Percentiles rank a stretch among this genome's conserved stretches.
phyloP scores from a whole-genome alignment of 2,888 invertebrate species.

The Boloria euphrosyne region DNA sequence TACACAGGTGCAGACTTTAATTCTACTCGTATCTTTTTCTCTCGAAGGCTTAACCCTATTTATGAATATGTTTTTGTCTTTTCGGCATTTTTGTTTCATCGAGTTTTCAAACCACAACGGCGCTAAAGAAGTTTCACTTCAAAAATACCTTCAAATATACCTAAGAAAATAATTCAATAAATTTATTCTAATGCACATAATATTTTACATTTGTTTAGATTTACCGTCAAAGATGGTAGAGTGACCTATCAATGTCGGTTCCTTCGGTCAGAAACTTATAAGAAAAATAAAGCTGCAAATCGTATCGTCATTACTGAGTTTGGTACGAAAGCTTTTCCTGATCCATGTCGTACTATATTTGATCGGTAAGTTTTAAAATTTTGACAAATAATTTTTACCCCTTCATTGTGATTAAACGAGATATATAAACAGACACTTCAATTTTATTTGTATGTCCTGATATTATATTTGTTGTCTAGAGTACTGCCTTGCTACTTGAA shows the following conservation, averaged over 20 bases:
- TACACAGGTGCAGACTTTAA: too few species aligned
- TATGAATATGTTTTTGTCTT: too few species aligned
- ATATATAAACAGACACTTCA: too few species aligned
- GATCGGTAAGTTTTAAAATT: slow-evolving; percentile 11
- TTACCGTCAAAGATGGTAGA: slow-evolving; percentile 83
- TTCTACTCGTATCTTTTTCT: too few species aligned
- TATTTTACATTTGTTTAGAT: slow-evolving; percentile 3
- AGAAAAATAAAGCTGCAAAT: slow-evolving; percentile 88
- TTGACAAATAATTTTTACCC: neutral
- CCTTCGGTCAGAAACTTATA: slow-evolving; percentile 86
- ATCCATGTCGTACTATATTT: slow-evolving; percentile 89
- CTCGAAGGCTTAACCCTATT: neutral
- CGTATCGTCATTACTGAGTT: slow-evolving; percentile 93
- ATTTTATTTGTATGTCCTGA: too few species aligned
- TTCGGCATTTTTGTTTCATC: too few species aligned
- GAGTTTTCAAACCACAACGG: too few species aligned
- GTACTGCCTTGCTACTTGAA: too few species aligned
- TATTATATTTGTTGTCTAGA: too few species aligned
- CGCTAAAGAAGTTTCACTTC: too few species aligned
- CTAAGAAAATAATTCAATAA: neutral
- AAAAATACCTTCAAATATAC: too few species aligned
- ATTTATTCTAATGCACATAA: neutral
- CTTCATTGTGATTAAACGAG: too few species aligned
- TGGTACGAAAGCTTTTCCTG: slow-evolving; percentile 89
- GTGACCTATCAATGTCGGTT: slow-evolving; percentile 92